Conservation (phyloP, 1,140 invertebrate species). For the Nasonia vitripennis region DNA sequence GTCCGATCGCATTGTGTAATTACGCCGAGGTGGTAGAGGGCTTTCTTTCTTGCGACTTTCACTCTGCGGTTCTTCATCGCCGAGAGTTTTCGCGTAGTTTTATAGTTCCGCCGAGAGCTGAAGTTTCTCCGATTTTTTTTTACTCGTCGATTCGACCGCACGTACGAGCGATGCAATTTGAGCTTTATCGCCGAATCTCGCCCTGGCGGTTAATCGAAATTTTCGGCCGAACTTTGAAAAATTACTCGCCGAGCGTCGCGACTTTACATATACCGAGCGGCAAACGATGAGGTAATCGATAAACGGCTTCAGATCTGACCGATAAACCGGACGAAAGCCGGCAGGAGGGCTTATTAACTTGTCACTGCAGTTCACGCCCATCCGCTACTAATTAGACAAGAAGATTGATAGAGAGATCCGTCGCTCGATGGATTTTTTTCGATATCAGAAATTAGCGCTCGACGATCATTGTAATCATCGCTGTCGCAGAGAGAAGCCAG, state of each 20-base stretch:
- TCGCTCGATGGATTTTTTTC: neutral
- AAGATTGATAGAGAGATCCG: conserved; percentile 15
- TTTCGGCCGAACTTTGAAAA: conserved; percentile 9
- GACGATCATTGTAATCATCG: neutral
- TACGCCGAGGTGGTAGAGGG: conserved; percentile 3
- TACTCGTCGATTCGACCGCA: neutral
- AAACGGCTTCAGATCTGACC: conserved; percentile 51
- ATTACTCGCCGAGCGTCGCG: conserved; percentile 34
- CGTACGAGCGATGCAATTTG: too few relatives aligned
- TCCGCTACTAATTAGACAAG: conserved; percentile 14
- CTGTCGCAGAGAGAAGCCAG: neutral
- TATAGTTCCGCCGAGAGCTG: too few relatives aligned
- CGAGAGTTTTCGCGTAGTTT: too few relatives aligned
- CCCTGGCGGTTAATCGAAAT: conserved; percentile 45
- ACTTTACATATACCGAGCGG: neutral
- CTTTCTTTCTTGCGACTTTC: neutral
- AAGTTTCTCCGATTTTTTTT: neutral
- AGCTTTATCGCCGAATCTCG: conserved; percentile 14
- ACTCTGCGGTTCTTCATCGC: too few relatives aligned
- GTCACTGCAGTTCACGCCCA: conserved; percentile 54
- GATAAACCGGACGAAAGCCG: conserved; percentile 46
- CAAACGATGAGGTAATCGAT: conserved; percentile 33
- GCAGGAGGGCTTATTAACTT: conserved; percentile 61
- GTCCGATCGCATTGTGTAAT: conserved; percentile 39
- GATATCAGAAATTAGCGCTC: neutral